These are phyloP conservation scores for Rhyzopertha dominica DNA, from an alignment of 1,140 invertebrate species.

Conservation along the genomic window DNA sequence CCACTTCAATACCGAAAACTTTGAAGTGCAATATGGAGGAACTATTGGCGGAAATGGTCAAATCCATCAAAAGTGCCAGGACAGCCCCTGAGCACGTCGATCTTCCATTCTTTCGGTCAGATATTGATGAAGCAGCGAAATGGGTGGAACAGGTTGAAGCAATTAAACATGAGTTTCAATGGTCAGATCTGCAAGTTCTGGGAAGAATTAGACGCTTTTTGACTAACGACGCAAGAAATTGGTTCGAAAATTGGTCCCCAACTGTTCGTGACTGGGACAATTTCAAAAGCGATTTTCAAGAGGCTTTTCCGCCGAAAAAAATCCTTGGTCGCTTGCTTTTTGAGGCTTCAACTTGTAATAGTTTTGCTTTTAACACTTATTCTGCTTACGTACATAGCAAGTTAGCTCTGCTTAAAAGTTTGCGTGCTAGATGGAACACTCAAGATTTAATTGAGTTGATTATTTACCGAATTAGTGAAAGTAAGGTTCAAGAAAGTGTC, in stretches of 20 bases:
- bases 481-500: slow-evolving; percentile 7
- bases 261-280: slow-evolving; percentile 12
- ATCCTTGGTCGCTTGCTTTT: slow-evolving; percentile 14
- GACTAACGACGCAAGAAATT: slow-evolving; percentile 2
- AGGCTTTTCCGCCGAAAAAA: slow-evolving; percentile 19
- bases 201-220: slow-evolving; percentile 21
- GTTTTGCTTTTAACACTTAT: slow-evolving; percentile 15
- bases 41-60: slow-evolving; percentile 1
- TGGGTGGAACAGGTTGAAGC: slow-evolving; percentile 11
- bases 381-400: slow-evolving; percentile 17
- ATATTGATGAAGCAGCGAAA: slow-evolving; percentile 9
- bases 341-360: slow-evolving; percentile 14
- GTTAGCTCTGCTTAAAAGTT: slow-evolving; percentile 8
- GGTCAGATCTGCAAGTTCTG: too few species aligned
- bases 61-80: slow-evolving; percentile 1
- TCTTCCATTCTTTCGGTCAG: slow-evolving; percentile 14
- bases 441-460: slow-evolving; percentile 16
- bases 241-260: slow-evolving; percentile 20
- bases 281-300: slow-evolving; percentile 18
- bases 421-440: slow-evolving; percentile 10
- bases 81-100: slow-evolving; percentile 11
- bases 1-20: too few species aligned
- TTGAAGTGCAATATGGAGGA: too few species aligned
- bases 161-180: too few species aligned
- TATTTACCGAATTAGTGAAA: slow-evolving; percentile 15